Conservation (phyloP, 2,888 invertebrate species). For the Chloroclystis v-ata region DNA sequence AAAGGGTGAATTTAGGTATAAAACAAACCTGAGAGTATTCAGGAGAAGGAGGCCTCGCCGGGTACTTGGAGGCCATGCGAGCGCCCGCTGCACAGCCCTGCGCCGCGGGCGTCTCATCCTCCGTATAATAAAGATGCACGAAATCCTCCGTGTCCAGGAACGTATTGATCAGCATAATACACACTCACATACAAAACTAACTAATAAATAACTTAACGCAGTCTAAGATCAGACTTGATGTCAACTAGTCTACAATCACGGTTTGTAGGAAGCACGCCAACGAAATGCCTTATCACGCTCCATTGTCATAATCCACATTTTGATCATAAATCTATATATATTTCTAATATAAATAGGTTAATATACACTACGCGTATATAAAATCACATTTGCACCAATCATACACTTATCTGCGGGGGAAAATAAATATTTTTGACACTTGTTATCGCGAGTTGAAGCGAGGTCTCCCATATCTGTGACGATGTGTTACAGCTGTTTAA, state of each 20-base stretch:
- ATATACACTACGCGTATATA: conserved; percentile 62
- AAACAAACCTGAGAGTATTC: conserved; percentile 64
- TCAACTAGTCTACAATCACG: conserved; percentile 53
- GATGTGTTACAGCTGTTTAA: conserved; percentile 31
- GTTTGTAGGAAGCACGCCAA: conserved; percentile 60
- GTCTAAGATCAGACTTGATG: conserved; percentile 65
- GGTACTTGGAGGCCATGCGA: conserved; percentile 69
- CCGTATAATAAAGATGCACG: conserved; percentile 73
- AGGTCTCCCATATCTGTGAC: conserved; percentile 34
- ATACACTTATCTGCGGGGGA: conserved; percentile 52
- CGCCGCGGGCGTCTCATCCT: conserved; percentile 64
- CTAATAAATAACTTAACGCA: conserved; percentile 64
- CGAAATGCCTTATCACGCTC: conserved; percentile 61
- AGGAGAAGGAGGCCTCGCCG: conserved; percentile 64
- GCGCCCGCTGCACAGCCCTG: conserved; percentile 72
- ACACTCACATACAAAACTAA: conserved; percentile 52
- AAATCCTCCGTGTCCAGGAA: conserved; percentile 76
- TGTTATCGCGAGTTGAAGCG: conserved; percentile 29
- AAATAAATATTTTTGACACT: conserved; percentile 25
- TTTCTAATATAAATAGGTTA: conserved; percentile 49
- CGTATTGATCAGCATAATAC: conserved; percentile 76
- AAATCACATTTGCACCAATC: conserved; percentile 66
- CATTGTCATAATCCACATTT: conserved; percentile 48
- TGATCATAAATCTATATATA: conserved; percentile 40
- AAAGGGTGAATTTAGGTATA: background rate